Percentiles rank a stretch among this genome's conserved stretches.
phyloP scores from a whole-genome alignment of 2,797 vertebrate genomes.

The Poeciliopsis turneri region DNA sequence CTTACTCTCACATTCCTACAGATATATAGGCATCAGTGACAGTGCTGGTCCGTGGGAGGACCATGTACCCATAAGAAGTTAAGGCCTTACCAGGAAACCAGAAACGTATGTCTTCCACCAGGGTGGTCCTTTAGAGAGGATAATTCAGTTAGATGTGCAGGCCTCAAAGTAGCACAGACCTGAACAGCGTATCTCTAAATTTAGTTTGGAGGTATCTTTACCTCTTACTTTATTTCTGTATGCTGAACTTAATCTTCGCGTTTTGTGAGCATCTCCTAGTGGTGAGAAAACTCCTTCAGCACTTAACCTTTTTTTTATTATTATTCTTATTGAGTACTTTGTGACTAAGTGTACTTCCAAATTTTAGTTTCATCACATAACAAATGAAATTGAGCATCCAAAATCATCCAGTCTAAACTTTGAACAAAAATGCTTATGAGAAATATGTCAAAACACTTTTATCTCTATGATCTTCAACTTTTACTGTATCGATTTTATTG shows the following conservation, averaged over 20 bases:
- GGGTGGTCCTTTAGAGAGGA: constrained; percentile 86
- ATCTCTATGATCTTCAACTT: not conserved
- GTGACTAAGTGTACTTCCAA: not conserved
- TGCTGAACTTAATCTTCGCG: not conserved
- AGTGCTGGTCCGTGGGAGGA: constrained; percentile 84
- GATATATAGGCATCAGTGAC: constrained; percentile 84
- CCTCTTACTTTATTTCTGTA: not conserved
- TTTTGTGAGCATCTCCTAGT: not conserved
- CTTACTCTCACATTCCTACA: constrained; percentile 56
- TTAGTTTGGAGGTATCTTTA: constrained; percentile 8
- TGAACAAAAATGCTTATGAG: not conserved
- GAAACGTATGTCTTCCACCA: constrained; percentile 88
- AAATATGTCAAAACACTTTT: not conserved
- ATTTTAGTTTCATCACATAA: not conserved
- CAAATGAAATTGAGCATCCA: not conserved
- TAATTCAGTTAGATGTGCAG: constrained; percentile 72
- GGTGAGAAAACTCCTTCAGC: not conserved
- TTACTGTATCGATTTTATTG: not conserved
- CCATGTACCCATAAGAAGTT: constrained; percentile 87
- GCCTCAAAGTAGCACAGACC: constrained; percentile 38
- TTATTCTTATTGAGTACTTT: not conserved
- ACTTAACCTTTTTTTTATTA: no score
- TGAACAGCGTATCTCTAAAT: constrained; percentile 34
- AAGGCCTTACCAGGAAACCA: constrained; percentile 89
- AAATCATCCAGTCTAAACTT: not conserved